Base-by-base conservation (phyloP, 2,113 vertebrate genomes). In the Sorex fumeus region DNA sequence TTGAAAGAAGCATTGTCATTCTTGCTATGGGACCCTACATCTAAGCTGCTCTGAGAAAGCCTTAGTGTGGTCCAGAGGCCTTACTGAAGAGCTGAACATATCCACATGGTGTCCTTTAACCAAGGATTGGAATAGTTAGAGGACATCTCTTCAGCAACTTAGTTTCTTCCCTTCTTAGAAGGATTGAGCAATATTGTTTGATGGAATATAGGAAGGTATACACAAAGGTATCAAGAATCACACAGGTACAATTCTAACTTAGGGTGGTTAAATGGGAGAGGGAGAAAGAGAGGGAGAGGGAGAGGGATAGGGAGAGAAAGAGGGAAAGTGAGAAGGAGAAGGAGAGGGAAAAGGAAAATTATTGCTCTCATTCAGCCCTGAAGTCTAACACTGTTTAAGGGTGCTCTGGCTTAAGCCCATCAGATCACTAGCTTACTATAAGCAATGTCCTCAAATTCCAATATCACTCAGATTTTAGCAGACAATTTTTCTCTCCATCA, bases 101-200 rank as follows among this genome's bases (percentile, higher is more conserved):
- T 19, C 3, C 36, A 7, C 4, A 32, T n/a, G 21, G 45, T 50
- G 30, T 78, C 67, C 45, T 67, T 74, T 70, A 16, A 25, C n/a
- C 13, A 60, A 15, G 36, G 28, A 69, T n/a, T 40, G 76, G 43
- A 87, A 67, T 1, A 30, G n/a, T n/a, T 62, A 10, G 8, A 34
- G 60, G 69, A 69, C 7, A n/a, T 25, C 23, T 84, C 45, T 43
- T 89, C 4, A 74, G 69, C 62, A 94, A 8, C 23, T 6, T 53
- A 50, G 27, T 88, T 70, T 84, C 69, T 90, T 75, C 47, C 66
- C 28, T 86, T 91, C 79, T 66, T 74, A 53, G 86, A 23, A 64
- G 40, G 70, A 36, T 13, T 6, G 36, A 34, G 23, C 8, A 66
- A 53, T 66, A 57, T 11, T 32, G 16, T 71, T 72, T 66, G 78